Percentiles rank a stretch among this genome's conserved stretches.
phyloP scores from a whole-genome alignment of 2,888 invertebrate genomes.

The Herminia tarsipennalis region DNA sequence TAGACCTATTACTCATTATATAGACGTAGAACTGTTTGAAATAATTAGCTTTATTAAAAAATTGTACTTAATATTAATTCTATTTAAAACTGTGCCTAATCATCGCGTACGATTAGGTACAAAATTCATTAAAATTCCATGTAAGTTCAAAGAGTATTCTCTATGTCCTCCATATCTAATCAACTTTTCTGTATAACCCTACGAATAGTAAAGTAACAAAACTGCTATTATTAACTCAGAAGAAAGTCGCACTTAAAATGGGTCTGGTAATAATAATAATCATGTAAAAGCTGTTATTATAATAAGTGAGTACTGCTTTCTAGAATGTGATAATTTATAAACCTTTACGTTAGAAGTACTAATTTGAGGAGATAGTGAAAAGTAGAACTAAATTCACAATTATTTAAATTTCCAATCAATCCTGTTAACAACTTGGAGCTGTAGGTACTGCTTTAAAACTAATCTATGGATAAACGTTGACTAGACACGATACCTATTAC shows the following conservation, averaged over 20 bases:
- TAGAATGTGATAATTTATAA: background rate
- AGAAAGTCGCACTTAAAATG: constrained; percentile 17
- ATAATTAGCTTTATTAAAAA: too few relatives aligned
- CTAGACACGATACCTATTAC: too few relatives aligned
- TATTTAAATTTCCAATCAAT: too few relatives aligned
- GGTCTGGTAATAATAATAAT: constrained; percentile 13
- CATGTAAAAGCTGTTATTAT: constrained; percentile 6
- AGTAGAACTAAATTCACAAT: too few relatives aligned
- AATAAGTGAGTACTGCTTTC: background rate
- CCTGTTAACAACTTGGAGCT: too few relatives aligned
- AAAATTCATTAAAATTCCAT: constrained; percentile 34
- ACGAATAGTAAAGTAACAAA: constrained; percentile 32
- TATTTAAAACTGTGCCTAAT: background rate
- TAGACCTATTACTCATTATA: too few relatives aligned
- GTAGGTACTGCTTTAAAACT: too few relatives aligned
- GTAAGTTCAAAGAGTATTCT: constrained; percentile 24
- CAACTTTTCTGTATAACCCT: constrained; percentile 25
- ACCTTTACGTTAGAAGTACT: too few relatives aligned
- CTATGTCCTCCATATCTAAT: constrained; percentile 40
- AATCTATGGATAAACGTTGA: too few relatives aligned
- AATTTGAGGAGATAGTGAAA: too few relatives aligned
- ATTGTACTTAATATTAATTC: too few relatives aligned
- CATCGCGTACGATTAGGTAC: constrained; percentile 11
- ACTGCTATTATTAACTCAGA: constrained; percentile 16
- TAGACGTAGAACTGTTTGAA: too few relatives aligned